Percentiles rank a stretch among this genome's conserved stretches.
phyloP scores from a whole-genome alignment of 2,113 vertebrate genomes.

The Suricata suricatta region DNA sequence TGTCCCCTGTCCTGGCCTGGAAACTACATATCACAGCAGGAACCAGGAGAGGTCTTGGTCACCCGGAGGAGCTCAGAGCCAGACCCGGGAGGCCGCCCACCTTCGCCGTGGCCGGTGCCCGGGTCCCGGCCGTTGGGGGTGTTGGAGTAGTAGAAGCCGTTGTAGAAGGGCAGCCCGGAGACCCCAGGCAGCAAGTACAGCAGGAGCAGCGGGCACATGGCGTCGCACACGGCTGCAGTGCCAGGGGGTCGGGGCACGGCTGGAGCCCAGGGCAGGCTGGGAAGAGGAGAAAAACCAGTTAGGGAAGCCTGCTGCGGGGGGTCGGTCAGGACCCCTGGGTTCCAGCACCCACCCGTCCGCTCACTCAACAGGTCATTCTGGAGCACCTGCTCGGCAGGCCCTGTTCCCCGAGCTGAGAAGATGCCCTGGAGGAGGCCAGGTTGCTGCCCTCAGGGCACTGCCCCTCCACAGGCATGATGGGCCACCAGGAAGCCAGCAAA shows the following conservation, averaged over 20 bases:
- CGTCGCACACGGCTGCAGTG: accelerated
- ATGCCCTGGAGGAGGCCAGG: not conserved
- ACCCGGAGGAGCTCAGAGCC: not conserved
- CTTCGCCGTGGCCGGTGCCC: conserved; percentile 77
- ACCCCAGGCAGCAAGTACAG: conserved; percentile 64
- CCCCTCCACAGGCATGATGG: not conserved
- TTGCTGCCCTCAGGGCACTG: not conserved
- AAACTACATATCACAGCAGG: not conserved
- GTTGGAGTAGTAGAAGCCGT: conserved; percentile 92
- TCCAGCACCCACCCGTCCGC: no score
- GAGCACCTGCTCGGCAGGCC: not conserved
- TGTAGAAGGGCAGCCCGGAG: conserved; percentile 85
- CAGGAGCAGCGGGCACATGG: conserved; percentile 79
- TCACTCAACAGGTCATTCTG: accelerated
- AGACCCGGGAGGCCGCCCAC: not conserved
- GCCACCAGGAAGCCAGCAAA: not conserved
- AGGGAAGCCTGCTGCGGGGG: not conserved
- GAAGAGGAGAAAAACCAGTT: not conserved
- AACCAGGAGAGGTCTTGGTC: not conserved
- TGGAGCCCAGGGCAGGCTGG: not conserved
- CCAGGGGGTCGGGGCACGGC: not conserved
- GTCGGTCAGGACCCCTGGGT: not conserved
- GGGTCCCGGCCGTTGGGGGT: conserved; percentile 76
- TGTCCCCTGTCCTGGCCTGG: not conserved
- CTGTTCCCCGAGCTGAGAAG: accelerated